A percentile compares a stretch with the other conserved stretches of the same genome.
Evolutionary conservation across 2,797 vertebrate genomes (phyloP).

Genomic region (Siniperca undulata): DNA sequence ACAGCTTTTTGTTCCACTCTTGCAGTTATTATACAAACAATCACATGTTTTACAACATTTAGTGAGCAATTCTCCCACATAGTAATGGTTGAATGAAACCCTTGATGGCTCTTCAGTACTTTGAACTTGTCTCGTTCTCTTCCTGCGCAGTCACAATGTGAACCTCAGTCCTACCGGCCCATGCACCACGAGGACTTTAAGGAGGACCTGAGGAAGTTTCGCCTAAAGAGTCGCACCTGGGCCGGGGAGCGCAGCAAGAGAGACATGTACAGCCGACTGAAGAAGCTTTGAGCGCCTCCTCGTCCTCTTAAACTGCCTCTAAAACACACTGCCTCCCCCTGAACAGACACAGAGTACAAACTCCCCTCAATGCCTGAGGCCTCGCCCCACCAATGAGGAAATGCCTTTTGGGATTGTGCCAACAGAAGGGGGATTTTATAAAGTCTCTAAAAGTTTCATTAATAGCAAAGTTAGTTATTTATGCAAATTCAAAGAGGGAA

Average conservation of each 20-base stretch:
- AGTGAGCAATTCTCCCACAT: not conserved
- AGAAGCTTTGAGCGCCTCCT: slow-evolving; percentile 87
- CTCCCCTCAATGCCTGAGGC: slow-evolving; percentile 12
- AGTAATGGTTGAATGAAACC: not conserved
- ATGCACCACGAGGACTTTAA: slow-evolving; percentile 95
- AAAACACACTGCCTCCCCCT: slow-evolving; percentile 19
- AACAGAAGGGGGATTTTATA: slow-evolving; percentile 14
- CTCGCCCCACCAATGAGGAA: slow-evolving; percentile 25
- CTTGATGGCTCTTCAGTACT: not conserved
- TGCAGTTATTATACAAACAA: too few species aligned
- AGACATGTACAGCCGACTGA: slow-evolving; percentile 91
- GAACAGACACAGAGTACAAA: not conserved
- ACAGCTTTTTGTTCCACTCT: too few species aligned
- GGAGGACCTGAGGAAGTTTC: slow-evolving; percentile 91
- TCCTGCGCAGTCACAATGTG: slow-evolving; percentile 86
- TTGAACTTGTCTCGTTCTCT: not conserved
- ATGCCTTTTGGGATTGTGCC: not conserved
- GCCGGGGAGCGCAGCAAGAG: slow-evolving; percentile 92
- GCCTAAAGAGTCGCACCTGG: slow-evolving; percentile 93
- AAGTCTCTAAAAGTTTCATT: slow-evolving; percentile 18
- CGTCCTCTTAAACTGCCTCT: not conserved
- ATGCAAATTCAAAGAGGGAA: slow-evolving; percentile 55
- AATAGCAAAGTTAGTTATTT: slow-evolving; percentile 60
- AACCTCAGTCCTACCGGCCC: slow-evolving; percentile 92
- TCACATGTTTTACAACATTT: not conserved